Evolutionary conservation across 2,888 invertebrate species (phyloP).

Genomic region (Cephus runcator): DNA sequence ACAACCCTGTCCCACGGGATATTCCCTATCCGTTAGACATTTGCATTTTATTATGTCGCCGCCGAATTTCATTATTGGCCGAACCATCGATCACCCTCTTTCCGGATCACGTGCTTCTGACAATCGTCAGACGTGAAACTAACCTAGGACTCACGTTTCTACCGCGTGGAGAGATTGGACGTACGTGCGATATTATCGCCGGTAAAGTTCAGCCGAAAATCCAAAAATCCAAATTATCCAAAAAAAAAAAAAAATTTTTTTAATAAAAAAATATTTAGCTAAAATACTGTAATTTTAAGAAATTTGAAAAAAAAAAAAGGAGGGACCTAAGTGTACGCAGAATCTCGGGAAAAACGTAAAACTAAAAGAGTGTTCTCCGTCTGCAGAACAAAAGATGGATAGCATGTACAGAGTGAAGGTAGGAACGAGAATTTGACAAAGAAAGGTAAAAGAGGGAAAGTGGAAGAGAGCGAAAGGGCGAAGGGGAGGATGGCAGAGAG

Average conservation of each 20-base stretch:
- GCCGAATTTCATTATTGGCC: slow-evolving; percentile 23
- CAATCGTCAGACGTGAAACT: not conserved
- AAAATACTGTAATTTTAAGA: not conserved
- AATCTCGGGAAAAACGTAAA: slow-evolving; percentile 5
- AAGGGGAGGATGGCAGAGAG: slow-evolving; percentile 23
- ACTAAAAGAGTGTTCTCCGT: not conserved
- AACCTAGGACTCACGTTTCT: not conserved
- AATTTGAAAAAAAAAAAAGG: too few species aligned
- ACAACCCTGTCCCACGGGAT: not conserved
- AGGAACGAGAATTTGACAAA: slow-evolving; percentile 6
- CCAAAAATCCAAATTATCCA: accelerated
- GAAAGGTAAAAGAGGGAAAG: slow-evolving; percentile 17
- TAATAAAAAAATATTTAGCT: not conserved
- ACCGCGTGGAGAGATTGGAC: accelerated
- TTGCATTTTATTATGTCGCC: slow-evolving; percentile 8
- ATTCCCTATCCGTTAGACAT: not conserved
- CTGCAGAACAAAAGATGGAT: slow-evolving; percentile 3
- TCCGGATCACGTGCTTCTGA: not conserved
- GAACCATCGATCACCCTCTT: slow-evolving; percentile 20
- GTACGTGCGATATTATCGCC: too few species aligned
- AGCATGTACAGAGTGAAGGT: slow-evolving; percentile 12
- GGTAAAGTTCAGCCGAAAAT: too few species aligned
- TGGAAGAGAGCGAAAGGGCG: slow-evolving; percentile 15
- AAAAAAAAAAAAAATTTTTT: not conserved
- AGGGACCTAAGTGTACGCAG: too few species aligned